Conservation (phyloP, 2,113 vertebrate genomes). For the Reinhardtius hippoglossoides region DNA sequence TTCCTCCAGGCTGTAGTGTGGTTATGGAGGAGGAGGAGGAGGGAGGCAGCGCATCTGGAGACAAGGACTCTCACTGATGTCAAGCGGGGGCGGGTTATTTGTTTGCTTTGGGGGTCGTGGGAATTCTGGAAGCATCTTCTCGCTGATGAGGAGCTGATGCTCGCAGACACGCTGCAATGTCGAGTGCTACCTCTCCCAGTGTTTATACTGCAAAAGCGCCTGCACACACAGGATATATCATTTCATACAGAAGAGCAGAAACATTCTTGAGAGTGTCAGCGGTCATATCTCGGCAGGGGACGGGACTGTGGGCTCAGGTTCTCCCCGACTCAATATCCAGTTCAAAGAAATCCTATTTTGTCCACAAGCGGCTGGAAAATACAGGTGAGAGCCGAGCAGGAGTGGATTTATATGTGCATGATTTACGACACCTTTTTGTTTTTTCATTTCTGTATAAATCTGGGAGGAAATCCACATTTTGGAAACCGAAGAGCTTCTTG, state of each 20-base stretch:
- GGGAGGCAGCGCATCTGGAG: conserved; percentile 48
- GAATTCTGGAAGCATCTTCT: conserved; percentile 59
- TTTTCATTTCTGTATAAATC: conserved; percentile 42
- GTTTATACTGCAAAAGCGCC: background rate
- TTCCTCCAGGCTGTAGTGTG: conserved; percentile 44
- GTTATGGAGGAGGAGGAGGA: conserved; percentile 11
- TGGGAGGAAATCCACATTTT: conserved; percentile 19
- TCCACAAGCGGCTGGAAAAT: conserved; percentile 46
- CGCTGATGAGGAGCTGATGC: conserved; percentile 34
- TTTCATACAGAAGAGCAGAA: conserved; percentile 19
- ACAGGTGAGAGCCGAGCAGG: conserved; percentile 18
- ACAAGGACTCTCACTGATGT: conserved; percentile 60
- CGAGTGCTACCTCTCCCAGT: background rate
- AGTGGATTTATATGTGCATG: conserved; percentile 66
- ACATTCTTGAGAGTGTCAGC: conserved; percentile 6
- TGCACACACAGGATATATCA: background rate
- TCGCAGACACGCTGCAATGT: conserved; percentile 12
- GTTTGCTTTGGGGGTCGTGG: conserved; percentile 46
- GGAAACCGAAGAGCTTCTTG: background rate
- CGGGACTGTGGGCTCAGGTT: background rate
- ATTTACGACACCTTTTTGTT: conserved; percentile 38
- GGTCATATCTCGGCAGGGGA: too few species aligned
- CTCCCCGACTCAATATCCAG: background rate
- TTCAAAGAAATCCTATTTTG: conserved; percentile 29
- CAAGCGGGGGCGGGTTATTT: conserved; percentile 55